Evolutionary conservation across 2,797 vertebrate genomes (phyloP).

Genomic region (Cetoscarus ocellatus): DNA sequence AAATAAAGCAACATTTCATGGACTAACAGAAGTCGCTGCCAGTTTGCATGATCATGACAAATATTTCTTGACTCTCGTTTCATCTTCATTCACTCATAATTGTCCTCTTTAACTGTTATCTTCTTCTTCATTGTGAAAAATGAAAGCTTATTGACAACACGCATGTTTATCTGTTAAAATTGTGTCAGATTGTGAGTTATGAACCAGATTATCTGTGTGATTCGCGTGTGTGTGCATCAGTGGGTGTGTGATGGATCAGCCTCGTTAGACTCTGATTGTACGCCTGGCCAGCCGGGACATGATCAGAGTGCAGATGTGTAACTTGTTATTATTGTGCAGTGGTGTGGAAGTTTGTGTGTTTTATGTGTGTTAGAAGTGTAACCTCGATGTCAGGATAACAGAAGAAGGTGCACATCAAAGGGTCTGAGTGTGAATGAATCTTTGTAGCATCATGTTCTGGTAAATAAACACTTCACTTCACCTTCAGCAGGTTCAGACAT

Average conservation of each 20-base stretch:
- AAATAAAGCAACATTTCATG: no score
- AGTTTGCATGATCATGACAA: no score
- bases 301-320: constrained; percentile 66
- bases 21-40: no score
- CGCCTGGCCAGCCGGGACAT: constrained; percentile 43
- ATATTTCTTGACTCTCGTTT: no score
- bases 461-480: neutral
- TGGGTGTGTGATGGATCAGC: constrained; percentile 58
- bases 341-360: constrained; percentile 33
- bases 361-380: constrained; percentile 30
- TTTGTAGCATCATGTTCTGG: constrained; percentile 6
- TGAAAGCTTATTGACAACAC: neutral
- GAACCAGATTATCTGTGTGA: constrained; percentile 30
- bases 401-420: constrained; percentile 47
- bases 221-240: constrained; percentile 20
- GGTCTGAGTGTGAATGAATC: constrained; percentile 29
- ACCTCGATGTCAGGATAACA: constrained; percentile 48
- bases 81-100: no score
- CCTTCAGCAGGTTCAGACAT: neutral
- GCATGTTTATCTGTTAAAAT: constrained; percentile 12
- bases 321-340: constrained; percentile 43
- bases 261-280: constrained; percentile 72
- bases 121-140: neutral
- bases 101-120: neutral
- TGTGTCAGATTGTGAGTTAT: constrained; percentile 24